These are phyloP conservation scores for Biston betularia DNA, from an alignment of 2,888 invertebrate genomes.

Conservation along the genomic window DNA sequence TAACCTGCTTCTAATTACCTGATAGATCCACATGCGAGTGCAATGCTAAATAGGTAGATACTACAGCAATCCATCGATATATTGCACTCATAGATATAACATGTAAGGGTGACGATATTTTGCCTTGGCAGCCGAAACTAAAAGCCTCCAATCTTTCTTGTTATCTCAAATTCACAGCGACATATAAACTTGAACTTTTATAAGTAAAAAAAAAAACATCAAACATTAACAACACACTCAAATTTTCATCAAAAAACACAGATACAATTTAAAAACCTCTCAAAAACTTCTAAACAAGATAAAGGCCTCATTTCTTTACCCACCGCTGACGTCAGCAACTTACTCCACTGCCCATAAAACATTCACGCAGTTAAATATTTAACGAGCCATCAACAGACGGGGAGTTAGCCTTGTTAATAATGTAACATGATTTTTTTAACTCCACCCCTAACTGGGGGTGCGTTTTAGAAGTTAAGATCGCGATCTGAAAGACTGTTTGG, in stretches of 20 bases:
- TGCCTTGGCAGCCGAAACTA: no score
- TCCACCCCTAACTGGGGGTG: constrained; percentile 17
- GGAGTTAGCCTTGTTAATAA: constrained; percentile 31
- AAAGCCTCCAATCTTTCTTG: no score
- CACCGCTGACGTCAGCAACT: constrained; percentile 28
- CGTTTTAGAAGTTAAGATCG: constrained; percentile 8
- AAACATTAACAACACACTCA: background rate
- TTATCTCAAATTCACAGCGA: no score
- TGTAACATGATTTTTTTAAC: constrained; percentile 34
- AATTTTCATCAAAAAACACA: background rate
- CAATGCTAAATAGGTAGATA: no score
- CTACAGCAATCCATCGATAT: no score
- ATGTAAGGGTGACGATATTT: no score
- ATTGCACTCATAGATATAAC: no score
- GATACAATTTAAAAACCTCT: background rate
- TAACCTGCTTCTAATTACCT: no score
- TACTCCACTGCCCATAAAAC: constrained; percentile 21
- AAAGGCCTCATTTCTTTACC: constrained; percentile 10
- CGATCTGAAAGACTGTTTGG: no score
- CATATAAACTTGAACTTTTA: no score
- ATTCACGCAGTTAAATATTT: constrained; percentile 24
- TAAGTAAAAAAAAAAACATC: background rate
- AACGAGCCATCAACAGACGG: constrained; percentile 25
- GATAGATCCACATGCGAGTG: no score
- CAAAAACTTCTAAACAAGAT: constrained; percentile 17